phyloP scores from a whole-genome alignment of 2,888 invertebrate species.

The Esperia sulphurella region DNA sequence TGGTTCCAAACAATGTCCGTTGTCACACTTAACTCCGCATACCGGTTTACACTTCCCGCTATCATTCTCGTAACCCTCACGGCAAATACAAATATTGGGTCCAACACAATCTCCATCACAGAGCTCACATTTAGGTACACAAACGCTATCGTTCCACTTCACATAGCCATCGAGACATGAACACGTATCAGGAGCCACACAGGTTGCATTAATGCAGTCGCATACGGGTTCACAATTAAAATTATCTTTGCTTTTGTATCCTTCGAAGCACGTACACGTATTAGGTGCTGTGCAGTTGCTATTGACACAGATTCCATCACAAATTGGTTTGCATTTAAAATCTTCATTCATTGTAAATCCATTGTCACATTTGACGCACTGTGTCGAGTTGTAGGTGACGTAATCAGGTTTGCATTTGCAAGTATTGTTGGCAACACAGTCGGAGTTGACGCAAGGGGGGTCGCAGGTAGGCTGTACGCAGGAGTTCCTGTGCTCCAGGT shows the following conservation, averaged over 20 bases:
- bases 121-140: conserved; percentile 28
- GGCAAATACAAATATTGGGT: conserved; percentile 80
- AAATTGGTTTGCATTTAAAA: conserved; percentile 25
- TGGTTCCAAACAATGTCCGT: conserved; percentile 30
- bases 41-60: conserved; percentile 29
- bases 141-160: conserved; percentile 9
- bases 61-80: conserved; percentile 63
- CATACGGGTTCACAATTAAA: conserved; percentile 6
- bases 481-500: conserved; percentile 42
- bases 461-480: conserved; percentile 49
- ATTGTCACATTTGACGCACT: conserved; percentile 41
- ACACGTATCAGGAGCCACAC: conserved; percentile 18
- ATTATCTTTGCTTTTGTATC: conserved; percentile 16
- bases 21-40: conserved; percentile 21
- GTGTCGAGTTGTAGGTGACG: conserved; percentile 40
- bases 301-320: conserved; percentile 2
- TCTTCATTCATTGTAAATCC: conserved; percentile 31
- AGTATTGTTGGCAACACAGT: conserved; percentile 45
- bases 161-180: conserved; percentile 16
- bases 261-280: conserved; percentile 33
- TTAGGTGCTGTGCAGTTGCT: conserved; percentile 42
- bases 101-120: conserved; percentile 78
- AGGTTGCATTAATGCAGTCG: conserved; percentile 11
- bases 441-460: conserved; percentile 46
- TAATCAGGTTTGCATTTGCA: conserved; percentile 48